A percentile compares a stretch with the other conserved stretches of the same genome.
Evolutionary conservation across 2,113 vertebrate genomes (phyloP).

Genomic region (Corythornis cristatus): DNA sequence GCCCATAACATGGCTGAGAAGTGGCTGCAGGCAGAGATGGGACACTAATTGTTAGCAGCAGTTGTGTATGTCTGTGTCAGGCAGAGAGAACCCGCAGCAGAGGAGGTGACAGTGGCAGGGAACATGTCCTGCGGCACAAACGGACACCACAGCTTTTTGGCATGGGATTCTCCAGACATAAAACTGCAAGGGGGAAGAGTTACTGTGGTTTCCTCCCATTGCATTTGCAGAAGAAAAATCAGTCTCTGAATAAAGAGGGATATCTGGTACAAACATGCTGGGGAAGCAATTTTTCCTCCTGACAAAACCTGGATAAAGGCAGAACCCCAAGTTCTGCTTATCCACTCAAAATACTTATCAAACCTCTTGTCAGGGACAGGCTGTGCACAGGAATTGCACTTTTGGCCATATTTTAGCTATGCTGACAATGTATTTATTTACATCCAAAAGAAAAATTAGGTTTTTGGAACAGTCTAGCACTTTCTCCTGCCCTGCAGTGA

Average conservation of each 20-base stretch:
- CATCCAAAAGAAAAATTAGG: not conserved
- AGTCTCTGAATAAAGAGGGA: not conserved
- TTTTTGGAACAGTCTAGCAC: not conserved
- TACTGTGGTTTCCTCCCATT: not conserved
- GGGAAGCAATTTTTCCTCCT: not conserved
- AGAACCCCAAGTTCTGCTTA: not conserved
- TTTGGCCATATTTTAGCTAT: not conserved
- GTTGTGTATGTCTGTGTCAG: not conserved
- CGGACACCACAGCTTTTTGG: not conserved
- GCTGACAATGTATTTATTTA: constrained; percentile 8
- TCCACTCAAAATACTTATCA: not conserved
- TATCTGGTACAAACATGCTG: not conserved
- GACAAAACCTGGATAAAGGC: not conserved
- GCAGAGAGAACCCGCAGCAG: not conserved
- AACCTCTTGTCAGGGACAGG: not conserved
- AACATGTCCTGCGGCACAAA: not conserved
- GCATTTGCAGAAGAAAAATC: not conserved
- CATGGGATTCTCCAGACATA: not conserved
- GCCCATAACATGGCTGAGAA: not conserved
- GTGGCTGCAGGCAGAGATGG: not conserved
- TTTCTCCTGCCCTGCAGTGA: not conserved
- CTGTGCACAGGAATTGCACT: not conserved
- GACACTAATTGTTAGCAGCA: not conserved
- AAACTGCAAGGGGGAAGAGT: not conserved
- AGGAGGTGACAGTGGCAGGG: not conserved